Conservation (phyloP, 2,888 invertebrate genomes). For the Ennomos erosarius region DNA sequence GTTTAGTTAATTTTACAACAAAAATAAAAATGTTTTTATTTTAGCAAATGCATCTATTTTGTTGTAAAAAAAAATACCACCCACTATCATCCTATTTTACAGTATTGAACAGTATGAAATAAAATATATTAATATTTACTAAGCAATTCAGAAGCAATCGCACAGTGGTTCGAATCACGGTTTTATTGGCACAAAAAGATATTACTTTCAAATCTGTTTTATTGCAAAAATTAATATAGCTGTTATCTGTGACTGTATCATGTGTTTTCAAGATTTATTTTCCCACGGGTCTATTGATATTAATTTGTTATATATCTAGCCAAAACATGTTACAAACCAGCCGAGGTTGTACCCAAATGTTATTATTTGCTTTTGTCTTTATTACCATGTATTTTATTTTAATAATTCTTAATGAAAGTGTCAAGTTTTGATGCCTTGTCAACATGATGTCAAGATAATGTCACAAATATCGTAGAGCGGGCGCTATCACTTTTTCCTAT, state of each 20-base stretch:
- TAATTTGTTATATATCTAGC: conserved; percentile 22
- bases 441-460: conserved; percentile 41
- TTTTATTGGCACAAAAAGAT: conserved; percentile 29
- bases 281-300: conserved; percentile 38
- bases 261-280: conserved; percentile 30
- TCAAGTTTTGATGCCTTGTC: conserved; percentile 35
- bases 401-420: conserved; percentile 33
- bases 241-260: conserved; percentile 40
- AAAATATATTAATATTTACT: conserved; percentile 30
- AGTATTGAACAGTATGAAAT: too few species aligned
- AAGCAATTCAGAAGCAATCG: conserved; percentile 32
- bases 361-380: conserved; percentile 2
- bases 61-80: too few species aligned
- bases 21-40: too few species aligned
- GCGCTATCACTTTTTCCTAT: conserved; percentile 6
- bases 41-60: too few species aligned
- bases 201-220: conserved; percentile 26
- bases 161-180: conserved; percentile 32
- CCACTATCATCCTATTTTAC: too few species aligned
- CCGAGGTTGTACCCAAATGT: conserved; percentile 1
- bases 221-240: conserved; percentile 46
- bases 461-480: conserved; percentile 28
- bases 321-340: conserved; percentile 7
- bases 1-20: too few species aligned
- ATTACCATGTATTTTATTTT: conserved; percentile 11